Evolutionary conservation across 2,888 invertebrate species (phyloP).

Genomic region (Leptinotarsa rubiginosa): DNA sequence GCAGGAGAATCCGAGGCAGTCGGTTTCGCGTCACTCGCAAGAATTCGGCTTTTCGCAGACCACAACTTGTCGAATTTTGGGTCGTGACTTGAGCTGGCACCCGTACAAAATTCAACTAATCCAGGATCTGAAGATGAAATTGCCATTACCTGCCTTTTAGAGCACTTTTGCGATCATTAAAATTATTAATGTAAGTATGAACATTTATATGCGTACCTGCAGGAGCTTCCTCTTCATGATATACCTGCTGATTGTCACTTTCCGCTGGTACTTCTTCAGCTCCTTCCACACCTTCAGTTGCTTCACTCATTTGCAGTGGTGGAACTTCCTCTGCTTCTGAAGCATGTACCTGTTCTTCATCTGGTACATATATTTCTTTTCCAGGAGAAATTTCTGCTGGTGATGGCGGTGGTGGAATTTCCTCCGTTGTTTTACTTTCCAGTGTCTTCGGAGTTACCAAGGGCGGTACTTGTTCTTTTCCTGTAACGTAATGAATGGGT

Average conservation of each 20-base stretch:
- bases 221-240: neutral
- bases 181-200: no score
- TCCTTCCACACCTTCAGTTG: neutral
- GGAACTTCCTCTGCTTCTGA: constrained; percentile 11
- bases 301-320: neutral
- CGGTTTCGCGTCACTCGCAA: no score
- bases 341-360: neutral
- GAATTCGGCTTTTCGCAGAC: no score
- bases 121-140: no score
- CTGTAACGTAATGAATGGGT: neutral
- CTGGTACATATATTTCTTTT: constrained; percentile 27
- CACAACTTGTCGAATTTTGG: no score
- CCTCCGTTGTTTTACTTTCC: constrained; percentile 41
- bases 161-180: no score
- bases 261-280: constrained; percentile 8
- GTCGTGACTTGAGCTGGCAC: no score
- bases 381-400: constrained; percentile 43
- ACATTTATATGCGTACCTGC: no score
- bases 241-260: neutral
- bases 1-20: no score
- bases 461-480: constrained; percentile 13
- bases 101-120: no score
- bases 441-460: constrained; percentile 25
- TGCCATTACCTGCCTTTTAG: no score
- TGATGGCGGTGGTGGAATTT: constrained; percentile 50